A percentile compares a stretch with the other conserved stretches of the same genome.
phyloP scores from a whole-genome alignment of 1,140 invertebrate species.

The Bilobella aurantiaca region DNA sequence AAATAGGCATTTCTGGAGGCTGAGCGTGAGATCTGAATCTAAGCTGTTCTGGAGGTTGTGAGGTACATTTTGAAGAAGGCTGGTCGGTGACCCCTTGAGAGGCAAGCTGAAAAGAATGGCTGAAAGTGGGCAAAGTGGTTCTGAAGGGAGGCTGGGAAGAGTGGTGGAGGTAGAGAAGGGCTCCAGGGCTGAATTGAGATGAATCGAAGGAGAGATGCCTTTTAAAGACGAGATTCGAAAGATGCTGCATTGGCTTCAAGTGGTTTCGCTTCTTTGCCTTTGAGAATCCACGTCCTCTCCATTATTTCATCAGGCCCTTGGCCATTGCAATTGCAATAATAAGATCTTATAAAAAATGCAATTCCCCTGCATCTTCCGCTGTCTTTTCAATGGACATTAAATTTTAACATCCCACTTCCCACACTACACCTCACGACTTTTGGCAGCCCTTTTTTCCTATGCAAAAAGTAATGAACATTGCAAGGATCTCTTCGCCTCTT shows the following conservation, averaged over 20 bases:
- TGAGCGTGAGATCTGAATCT: too few relatives aligned
- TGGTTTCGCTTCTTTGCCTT: background rate
- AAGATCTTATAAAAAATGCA: constrained; percentile 10
- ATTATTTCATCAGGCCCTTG: background rate
- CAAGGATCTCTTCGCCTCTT: too few relatives aligned
- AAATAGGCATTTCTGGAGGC: too few relatives aligned
- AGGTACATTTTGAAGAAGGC: too few relatives aligned
- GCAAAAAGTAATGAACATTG: too few relatives aligned
- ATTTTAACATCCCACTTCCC: background rate
- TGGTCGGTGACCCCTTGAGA: constrained; percentile 8
- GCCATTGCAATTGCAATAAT: background rate
- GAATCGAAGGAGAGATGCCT: background rate
- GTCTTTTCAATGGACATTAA: background rate
- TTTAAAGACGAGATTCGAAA: constrained; percentile 1
- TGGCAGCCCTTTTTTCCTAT: background rate
- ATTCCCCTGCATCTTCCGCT: background rate
- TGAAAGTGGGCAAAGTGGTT: background rate
- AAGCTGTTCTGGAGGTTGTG: too few relatives aligned
- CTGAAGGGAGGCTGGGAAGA: background rate
- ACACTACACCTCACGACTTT: background rate
- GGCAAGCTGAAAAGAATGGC: background rate
- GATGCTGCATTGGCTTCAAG: background rate
- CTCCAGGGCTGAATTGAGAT: background rate
- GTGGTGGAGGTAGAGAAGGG: background rate
- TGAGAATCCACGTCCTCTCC: background rate